phyloP scores from a whole-genome alignment of 2,113 vertebrate genomes.

The Nibea albiflora region DNA sequence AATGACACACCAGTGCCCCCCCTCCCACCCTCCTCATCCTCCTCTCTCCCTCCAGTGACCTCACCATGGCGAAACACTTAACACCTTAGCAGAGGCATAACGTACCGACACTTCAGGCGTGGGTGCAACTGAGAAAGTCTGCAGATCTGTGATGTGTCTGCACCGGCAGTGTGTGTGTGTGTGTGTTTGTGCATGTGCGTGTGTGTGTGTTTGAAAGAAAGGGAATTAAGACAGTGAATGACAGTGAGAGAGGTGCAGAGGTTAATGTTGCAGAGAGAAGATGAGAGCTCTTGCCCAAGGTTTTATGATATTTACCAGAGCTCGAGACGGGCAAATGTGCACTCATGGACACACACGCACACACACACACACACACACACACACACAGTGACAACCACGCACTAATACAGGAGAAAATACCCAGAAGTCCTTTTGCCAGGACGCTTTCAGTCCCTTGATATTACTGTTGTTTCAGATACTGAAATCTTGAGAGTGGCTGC shows the following conservation, averaged over 20 bases:
- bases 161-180: background rate
- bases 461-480: background rate
- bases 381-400: background rate
- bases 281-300: background rate
- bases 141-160: constrained; percentile 9
- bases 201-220: background rate
- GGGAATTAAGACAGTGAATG: constrained; percentile 28
- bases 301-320: constrained; percentile 35
- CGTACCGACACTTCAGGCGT: constrained; percentile 47
- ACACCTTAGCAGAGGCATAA: constrained; percentile 54
- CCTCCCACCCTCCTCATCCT: too few species aligned
- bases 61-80: constrained; percentile 61
- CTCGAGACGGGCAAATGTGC: constrained; percentile 8
- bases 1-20: constrained; percentile 6
- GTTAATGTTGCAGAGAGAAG: constrained; percentile 47
- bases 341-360: background rate
- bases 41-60: constrained; percentile 43
- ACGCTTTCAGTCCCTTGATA: background rate
- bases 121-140: constrained; percentile 45
- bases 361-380: background rate
- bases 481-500: background rate
- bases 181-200: constrained; percentile 6
- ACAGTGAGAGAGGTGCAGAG: constrained; percentile 16
- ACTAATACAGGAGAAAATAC: background rate
- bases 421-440: background rate